Conservation (phyloP, 2,888 invertebrate species). For the Leptarthrus brevirostris region DNA sequence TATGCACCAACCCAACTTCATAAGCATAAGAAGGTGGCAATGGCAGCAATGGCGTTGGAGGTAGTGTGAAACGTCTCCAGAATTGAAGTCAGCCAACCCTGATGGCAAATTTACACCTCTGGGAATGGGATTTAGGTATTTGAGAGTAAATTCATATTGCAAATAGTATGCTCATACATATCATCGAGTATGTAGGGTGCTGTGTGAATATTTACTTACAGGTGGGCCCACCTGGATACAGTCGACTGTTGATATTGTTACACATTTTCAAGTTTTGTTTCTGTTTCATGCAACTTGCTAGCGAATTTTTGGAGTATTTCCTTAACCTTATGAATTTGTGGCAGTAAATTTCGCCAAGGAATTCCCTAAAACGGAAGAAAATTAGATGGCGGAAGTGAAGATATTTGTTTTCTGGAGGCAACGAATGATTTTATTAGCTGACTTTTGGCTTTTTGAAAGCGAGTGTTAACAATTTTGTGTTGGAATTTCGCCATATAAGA, state of each 20-base stretch:
- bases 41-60: neutral
- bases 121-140: constrained; percentile 40
- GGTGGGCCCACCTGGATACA: neutral
- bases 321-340: constrained; percentile 1
- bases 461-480: neutral
- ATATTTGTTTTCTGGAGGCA: constrained; percentile 17
- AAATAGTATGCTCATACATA: constrained; percentile 16
- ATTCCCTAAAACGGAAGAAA: constrained; percentile 10
- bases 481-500: neutral
- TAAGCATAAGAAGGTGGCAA: too few relatives aligned
- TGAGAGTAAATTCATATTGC: constrained; percentile 35
- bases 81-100: constrained; percentile 27
- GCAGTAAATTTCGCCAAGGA: constrained; percentile 9
- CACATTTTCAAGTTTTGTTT: neutral
- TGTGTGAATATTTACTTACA: constrained; percentile 30
- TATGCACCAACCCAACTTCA: too few relatives aligned
- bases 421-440: constrained; percentile 9
- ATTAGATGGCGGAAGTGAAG: constrained; percentile 20
- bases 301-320: constrained; percentile 6
- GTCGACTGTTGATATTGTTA: constrained; percentile 19
- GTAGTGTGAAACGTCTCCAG: neutral
- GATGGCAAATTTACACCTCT: constrained; percentile 44
- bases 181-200: neutral
- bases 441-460: constrained; percentile 7
- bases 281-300: neutral